Conservation (phyloP, 2,797 vertebrate genomes). For the Pterois miles region DNA sequence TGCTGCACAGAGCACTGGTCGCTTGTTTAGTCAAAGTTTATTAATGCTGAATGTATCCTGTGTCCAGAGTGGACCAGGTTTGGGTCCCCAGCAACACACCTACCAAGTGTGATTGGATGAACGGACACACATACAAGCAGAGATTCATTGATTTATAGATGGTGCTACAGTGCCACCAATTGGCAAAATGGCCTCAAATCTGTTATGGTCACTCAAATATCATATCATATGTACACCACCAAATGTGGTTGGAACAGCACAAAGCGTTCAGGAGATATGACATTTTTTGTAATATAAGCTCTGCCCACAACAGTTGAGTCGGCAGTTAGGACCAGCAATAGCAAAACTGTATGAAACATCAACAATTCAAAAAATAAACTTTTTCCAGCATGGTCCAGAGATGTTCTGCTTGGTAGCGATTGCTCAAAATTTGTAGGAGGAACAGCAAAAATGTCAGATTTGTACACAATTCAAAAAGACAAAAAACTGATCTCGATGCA, state of each 20-base stretch:
- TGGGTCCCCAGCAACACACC: not conserved
- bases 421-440: no score
- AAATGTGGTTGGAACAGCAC: not conserved
- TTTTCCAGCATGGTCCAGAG: not conserved
- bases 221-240: not conserved
- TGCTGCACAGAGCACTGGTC: no score
- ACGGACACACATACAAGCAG: not conserved
- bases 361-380: not conserved
- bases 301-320: no score
- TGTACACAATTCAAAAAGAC: no score
- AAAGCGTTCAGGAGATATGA: not conserved
- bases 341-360: not conserved
- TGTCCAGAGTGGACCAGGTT: no score
- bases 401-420: no score
- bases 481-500: no score
- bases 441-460: no score
- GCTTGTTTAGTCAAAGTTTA: no score
- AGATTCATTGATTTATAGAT: not conserved
- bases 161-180: not conserved
- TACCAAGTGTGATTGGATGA: not conserved
- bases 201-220: not conserved
- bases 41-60: no score
- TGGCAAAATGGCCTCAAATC: not conserved
- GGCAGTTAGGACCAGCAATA: not conserved
- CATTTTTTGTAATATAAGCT: accelerated